Conservation (phyloP, 2,888 invertebrate genomes). For the Furcula furcula region DNA sequence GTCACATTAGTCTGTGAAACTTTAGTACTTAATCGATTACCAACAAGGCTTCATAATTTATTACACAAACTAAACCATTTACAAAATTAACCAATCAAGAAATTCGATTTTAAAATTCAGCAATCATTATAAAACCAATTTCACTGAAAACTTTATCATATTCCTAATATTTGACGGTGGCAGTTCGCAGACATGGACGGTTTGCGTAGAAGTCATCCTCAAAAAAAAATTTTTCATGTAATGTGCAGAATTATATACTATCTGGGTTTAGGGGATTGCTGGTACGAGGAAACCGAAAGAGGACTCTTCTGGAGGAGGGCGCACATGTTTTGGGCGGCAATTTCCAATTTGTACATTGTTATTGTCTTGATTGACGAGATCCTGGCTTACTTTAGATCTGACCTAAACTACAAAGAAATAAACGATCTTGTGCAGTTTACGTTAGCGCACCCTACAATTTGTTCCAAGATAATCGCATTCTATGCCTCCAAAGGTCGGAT, state of each 20-base stretch:
- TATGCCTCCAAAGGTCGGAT: slow-evolving; percentile 39
- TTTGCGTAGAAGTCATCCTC: slow-evolving; percentile 33
- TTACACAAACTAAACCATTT: slow-evolving; percentile 16
- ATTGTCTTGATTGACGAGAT: slow-evolving; percentile 36
- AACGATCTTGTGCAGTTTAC: slow-evolving; percentile 44
- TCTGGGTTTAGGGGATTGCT: slow-evolving; percentile 44
- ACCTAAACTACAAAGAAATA: slow-evolving; percentile 42
- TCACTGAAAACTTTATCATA: slow-evolving; percentile 1
- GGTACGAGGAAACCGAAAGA: slow-evolving; percentile 39
- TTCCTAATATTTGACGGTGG: neutral
- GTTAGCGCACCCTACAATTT: slow-evolving; percentile 42
- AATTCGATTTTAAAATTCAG: slow-evolving; percentile 16
- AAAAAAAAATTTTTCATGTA: slow-evolving; percentile 42
- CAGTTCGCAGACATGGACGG: slow-evolving; percentile 19
- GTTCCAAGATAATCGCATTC: slow-evolving; percentile 38
- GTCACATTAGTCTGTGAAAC: no score
- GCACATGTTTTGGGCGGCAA: no score
- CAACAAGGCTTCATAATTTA: no score
- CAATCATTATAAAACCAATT: slow-evolving; percentile 10
- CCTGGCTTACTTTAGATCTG: slow-evolving; percentile 34
- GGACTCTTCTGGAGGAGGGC: no score
- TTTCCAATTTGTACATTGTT: slow-evolving; percentile 38
- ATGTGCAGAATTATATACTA: slow-evolving; percentile 41
- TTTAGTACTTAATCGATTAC: no score
- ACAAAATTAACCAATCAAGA: slow-evolving; percentile 23